Base-by-base conservation (phyloP, 1,140 invertebrate species). In the Brachionus manjavacas region DNA sequence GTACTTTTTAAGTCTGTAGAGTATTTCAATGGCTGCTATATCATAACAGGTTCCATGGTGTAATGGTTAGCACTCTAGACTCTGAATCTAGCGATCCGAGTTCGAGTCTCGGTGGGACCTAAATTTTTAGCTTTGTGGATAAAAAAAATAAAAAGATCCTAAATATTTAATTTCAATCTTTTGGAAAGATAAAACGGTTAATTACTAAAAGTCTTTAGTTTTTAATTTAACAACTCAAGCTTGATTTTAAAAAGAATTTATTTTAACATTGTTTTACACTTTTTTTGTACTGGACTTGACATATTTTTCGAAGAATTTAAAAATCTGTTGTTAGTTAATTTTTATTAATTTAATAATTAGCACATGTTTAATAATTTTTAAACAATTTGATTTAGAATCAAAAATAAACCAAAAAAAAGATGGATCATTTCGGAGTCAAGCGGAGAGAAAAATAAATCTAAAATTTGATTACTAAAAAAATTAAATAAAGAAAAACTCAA, bases 41-140 rank as follows among this genome's bases (percentile, higher is more conserved):
- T 35, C 31, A 35, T 35, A 35, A 35, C 31, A 46, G 81, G 81
- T 84, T 55, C 46, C 81, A 72, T 84, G 81, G 81, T 84, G 81
- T 84, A 84, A 84, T 84, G 81, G 81, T 84, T 84, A 84, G 81
- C 81, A 84, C 81, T 84, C 64, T 84, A 60, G 81, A 84, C 81
- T 84, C 66, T 84, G 81, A 84, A 84, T 84, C 81, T 60, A 84
- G 81, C 66, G 66, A 84, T 84, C 81, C 81, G 81, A 84, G 81
- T 84, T 84, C 81, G 16, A 84, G 52, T 84, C 81, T 84, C 81
- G 81, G 81, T 72, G 81, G 81, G 81, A 84, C 81, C 81, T 84
- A 49, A 31, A 46, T 84, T 35, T 35, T 35, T 2, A 31, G 2
- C 0, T 31, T 31, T 31, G 31, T 35, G 7, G 7, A 35, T 35